Evolutionary conservation across 2,888 invertebrate genomes (phyloP).

Genomic region (Antheraea yamamai): DNA sequence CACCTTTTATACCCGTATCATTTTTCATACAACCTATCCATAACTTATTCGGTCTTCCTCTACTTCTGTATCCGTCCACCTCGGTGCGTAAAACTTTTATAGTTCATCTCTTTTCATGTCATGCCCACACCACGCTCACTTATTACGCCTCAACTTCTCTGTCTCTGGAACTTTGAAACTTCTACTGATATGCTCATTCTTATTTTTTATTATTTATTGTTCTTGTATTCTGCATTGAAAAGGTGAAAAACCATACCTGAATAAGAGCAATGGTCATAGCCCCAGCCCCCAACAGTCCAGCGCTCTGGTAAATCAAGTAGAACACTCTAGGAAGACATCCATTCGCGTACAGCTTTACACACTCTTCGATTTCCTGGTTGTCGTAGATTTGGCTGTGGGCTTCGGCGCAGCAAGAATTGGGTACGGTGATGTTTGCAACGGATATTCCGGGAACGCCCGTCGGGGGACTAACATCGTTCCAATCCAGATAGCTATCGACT

Average conservation of each 20-base stretch:
- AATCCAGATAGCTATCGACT: conserved; percentile 83
- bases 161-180: too few species aligned
- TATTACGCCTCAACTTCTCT: too few species aligned
- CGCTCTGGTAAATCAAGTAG: conserved; percentile 85
- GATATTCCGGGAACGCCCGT: conserved; percentile 51
- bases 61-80: too few species aligned
- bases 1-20: too few species aligned
- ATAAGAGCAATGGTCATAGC: conserved; percentile 91
- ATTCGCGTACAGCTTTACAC: conserved; percentile 67
- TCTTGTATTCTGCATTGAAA: too few species aligned
- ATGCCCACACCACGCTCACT: too few species aligned
- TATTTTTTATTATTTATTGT: too few species aligned
- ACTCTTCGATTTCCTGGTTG: conserved; percentile 46
- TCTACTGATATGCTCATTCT: too few species aligned
- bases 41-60: too few species aligned
- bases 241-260: conserved; percentile 78
- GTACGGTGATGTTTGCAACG: conserved; percentile 74
- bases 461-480: conserved; percentile 68
- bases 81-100: too few species aligned
- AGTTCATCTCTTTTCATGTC: too few species aligned
- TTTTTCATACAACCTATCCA: too few species aligned
- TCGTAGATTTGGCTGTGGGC: conserved; percentile 39
- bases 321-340: conserved; percentile 85
- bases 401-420: conserved; percentile 83
- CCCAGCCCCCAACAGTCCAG: conserved; percentile 87